Percentiles rank a stretch among this genome's conserved stretches.
phyloP scores from a whole-genome alignment of 2,113 vertebrate species.

The Mirounga angustirostris region DNA sequence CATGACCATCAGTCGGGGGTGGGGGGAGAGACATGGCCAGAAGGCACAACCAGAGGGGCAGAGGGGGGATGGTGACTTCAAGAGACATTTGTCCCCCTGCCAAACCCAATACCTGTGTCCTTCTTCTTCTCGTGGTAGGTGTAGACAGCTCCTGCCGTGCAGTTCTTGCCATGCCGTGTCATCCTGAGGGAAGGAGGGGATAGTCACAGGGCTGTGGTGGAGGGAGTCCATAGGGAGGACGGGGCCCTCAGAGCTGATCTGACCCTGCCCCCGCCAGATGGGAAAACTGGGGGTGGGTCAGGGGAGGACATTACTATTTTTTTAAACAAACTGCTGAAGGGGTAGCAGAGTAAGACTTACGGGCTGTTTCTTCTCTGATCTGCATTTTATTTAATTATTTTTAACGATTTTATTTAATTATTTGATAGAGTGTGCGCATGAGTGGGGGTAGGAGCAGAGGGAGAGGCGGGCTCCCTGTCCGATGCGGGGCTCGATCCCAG shows the following conservation, averaged over 20 bases:
- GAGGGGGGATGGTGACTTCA: fast-evolving
- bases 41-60: neutral
- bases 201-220: neutral
- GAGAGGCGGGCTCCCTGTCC: neutral
- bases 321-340: neutral
- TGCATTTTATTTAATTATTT: no score
- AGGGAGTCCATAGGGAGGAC: neutral
- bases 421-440: neutral
- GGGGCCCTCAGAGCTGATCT: neutral
- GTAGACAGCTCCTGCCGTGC: constrained; percentile 95
- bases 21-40: neutral
- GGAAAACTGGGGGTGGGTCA: neutral
- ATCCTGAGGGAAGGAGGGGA: constrained; percentile 79
- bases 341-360: neutral
- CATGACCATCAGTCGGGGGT: fast-evolving
- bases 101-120: constrained; percentile 90
- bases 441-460: neutral
- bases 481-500: neutral
- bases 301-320: neutral
- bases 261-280: neutral
- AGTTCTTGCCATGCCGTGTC: constrained; percentile 96
- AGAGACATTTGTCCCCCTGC: fast-evolving
- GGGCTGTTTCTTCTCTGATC: neutral
- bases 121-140: constrained; percentile 97
- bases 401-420: neutral